phyloP scores from a whole-genome alignment of 1,140 invertebrate genomes.

The Conus ventricosus region DNA sequence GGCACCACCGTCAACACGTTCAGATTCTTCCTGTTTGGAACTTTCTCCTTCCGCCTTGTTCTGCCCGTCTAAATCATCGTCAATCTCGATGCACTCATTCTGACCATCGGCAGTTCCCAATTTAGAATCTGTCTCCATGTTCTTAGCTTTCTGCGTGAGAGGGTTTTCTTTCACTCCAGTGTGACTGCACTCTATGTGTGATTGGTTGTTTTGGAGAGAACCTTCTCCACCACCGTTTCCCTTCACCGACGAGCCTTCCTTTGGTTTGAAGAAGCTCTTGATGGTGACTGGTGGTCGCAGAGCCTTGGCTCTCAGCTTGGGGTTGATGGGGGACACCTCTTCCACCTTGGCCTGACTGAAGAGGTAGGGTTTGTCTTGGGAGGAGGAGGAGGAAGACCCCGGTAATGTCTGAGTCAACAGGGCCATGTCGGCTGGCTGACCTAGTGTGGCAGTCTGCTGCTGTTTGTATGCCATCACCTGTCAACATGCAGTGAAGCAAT shows the following conservation, averaged over 20 bases:
- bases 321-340: constrained; percentile 54
- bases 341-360: constrained; percentile 46
- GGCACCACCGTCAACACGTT: not conserved
- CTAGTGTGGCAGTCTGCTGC: not conserved
- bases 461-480: constrained; percentile 29
- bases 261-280: constrained; percentile 67
- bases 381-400: not conserved
- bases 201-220: not conserved
- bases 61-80: not conserved
- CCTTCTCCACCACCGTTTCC: not conserved
- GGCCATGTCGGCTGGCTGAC: not conserved
- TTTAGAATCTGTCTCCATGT: not conserved
- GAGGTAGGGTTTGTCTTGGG: constrained; percentile 11
- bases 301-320: constrained; percentile 59
- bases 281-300: constrained; percentile 66
- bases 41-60: not conserved
- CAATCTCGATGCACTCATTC: not conserved
- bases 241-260: constrained; percentile 18
- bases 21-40: not conserved
- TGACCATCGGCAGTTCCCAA: not conserved
- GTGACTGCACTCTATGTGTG: too few relatives aligned
- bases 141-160: not conserved
- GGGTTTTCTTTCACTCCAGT: not conserved
- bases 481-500: not conserved
- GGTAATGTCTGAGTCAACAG: not conserved